phyloP scores from a whole-genome alignment of 1,140 invertebrate genomes.

The Hyles euphorbiae region DNA sequence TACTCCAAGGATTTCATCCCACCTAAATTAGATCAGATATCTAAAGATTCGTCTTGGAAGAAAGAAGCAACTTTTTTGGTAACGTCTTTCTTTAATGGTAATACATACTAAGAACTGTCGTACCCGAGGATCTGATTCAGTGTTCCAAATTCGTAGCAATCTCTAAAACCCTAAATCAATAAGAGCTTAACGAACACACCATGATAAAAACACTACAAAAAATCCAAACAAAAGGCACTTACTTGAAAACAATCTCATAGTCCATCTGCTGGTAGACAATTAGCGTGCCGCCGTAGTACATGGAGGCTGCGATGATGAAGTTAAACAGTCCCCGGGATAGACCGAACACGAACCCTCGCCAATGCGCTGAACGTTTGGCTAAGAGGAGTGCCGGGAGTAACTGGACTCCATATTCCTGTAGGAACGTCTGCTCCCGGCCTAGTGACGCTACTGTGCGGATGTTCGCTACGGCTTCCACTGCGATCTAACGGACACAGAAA shows the following conservation, averaged over 20 bases:
- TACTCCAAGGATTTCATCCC: too few species aligned
- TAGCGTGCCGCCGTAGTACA: slow-evolving; percentile 84
- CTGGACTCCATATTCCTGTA: slow-evolving; percentile 77
- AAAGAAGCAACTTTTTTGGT: too few species aligned
- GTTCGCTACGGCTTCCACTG: slow-evolving; percentile 87
- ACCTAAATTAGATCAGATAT: too few species aligned
- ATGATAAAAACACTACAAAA: too few species aligned
- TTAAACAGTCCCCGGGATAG: slow-evolving; percentile 84
- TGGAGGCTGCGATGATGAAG: slow-evolving; percentile 83
- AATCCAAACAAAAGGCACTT: too few species aligned
- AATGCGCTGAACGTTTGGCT: slow-evolving; percentile 76
- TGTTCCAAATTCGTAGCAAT: too few species aligned
- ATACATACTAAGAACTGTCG: too few species aligned
- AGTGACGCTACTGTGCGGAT: slow-evolving; percentile 87
- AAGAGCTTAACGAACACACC: too few species aligned
- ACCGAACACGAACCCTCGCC: slow-evolving; percentile 81
- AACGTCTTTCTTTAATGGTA: too few species aligned
- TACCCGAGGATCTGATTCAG: too few species aligned
- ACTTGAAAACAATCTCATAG: slow-evolving; percentile 84
- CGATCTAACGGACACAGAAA: slow-evolving; percentile 73
- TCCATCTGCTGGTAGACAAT: slow-evolving; percentile 78
- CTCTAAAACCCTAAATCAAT: too few species aligned
- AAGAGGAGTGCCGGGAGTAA: slow-evolving; percentile 74
- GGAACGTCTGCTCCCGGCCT: slow-evolving; percentile 81
- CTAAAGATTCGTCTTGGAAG: too few species aligned